These are phyloP conservation scores for Unio delphinus DNA, from an alignment of 2,888 invertebrate species.

Conservation along the genomic window DNA sequence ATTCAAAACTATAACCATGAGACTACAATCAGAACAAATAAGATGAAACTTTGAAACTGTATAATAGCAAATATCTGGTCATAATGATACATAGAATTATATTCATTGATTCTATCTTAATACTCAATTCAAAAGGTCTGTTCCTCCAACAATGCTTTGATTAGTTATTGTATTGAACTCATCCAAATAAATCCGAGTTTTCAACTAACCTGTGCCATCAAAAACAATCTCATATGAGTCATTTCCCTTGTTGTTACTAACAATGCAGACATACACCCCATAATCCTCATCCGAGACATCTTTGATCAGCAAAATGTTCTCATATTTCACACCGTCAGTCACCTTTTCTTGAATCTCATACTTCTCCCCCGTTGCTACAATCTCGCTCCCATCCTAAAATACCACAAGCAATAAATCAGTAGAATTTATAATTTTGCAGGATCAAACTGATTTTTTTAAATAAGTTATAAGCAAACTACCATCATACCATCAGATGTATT, in stretches of 20 bases:
- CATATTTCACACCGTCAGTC: slow-evolving; percentile 81
- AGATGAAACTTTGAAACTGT: too few species aligned
- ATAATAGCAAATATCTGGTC: too few species aligned
- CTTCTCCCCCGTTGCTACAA: slow-evolving; percentile 32
- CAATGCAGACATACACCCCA: slow-evolving; percentile 90
- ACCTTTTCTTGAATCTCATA: slow-evolving; percentile 33
- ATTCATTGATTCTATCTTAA: neutral
- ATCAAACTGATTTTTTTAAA: too few species aligned
- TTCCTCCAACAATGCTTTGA: too few species aligned
- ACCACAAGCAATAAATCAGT: neutral
- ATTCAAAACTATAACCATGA: too few species aligned
- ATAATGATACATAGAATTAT: too few species aligned
- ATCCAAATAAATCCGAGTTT: too few species aligned
- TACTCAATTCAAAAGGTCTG: neutral
- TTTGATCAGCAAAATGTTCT: slow-evolving; percentile 84
- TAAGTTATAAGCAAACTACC: too few species aligned
- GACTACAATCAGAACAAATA: too few species aligned
- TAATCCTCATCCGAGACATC: slow-evolving; percentile 89
- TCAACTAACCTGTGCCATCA: slow-evolving; percentile 81
- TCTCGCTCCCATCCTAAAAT: slow-evolving; percentile 36
- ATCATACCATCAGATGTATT: too few species aligned
- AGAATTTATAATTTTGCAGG: too few species aligned
- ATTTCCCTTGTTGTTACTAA: slow-evolving; percentile 88
- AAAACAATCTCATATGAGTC: slow-evolving; percentile 85
- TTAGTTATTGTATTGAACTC: too few species aligned